Evolutionary conservation across 2,113 vertebrate genomes (phyloP).

Genomic region (Rhinoderma darwinii): DNA sequence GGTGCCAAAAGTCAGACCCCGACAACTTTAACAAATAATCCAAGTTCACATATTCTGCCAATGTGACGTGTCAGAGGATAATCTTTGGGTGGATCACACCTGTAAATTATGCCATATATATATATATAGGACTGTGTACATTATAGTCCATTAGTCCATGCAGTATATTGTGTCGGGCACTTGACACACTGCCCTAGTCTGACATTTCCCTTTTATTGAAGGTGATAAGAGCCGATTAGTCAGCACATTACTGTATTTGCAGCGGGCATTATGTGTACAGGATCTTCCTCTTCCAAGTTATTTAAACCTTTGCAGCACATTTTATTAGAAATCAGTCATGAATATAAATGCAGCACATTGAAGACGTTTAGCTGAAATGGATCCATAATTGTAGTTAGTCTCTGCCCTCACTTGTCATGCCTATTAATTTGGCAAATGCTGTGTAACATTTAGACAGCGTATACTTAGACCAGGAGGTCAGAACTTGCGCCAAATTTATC

Average conservation of each 20-base stretch:
- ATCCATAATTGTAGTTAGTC: neutral
- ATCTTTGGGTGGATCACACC: too few relatives aligned
- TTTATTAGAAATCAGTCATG: slow-evolving; percentile 22
- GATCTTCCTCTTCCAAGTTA: neutral
- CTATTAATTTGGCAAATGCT: slow-evolving; percentile 3
- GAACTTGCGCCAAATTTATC: too few relatives aligned
- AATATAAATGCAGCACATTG: slow-evolving; percentile 29
- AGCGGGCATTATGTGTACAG: neutral
- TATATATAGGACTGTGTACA: neutral
- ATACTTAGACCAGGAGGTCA: too few relatives aligned
- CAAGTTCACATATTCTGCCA: too few relatives aligned
- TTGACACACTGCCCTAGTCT: slow-evolving; percentile 23
- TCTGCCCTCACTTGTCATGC: neutral
- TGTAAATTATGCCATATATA: neutral
- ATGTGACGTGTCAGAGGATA: too few relatives aligned
- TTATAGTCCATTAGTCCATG: neutral
- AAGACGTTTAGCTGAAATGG: slow-evolving; percentile 9
- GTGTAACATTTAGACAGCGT: too few relatives aligned
- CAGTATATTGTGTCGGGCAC: neutral
- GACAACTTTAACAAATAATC: too few relatives aligned
- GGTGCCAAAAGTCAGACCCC: too few relatives aligned
- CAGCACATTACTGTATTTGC: slow-evolving; percentile 15
- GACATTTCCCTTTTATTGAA: slow-evolving; percentile 17
- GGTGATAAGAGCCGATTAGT: slow-evolving; percentile 19
- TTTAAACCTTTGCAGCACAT: slow-evolving; percentile 28